Conservation (phyloP, 2,113 vertebrate genomes). For the Colinus virginianus region DNA sequence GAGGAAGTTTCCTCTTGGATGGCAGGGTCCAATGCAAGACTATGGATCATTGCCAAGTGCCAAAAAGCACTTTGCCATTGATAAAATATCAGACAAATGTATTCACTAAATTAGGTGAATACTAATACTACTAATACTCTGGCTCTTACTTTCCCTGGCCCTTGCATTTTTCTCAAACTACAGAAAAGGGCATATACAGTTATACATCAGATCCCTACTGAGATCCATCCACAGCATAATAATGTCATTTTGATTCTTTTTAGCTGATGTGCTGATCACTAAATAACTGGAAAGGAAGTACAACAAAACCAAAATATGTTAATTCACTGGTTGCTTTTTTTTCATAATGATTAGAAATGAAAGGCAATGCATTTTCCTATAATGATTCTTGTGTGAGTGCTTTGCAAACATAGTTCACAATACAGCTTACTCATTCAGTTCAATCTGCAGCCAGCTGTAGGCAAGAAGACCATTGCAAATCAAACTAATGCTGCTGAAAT, state of each 20-base stretch:
- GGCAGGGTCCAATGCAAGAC: constrained; percentile 55
- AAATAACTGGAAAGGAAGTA: constrained; percentile 77
- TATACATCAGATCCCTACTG: constrained; percentile 75
- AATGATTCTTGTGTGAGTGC: background rate
- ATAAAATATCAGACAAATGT: constrained; percentile 79
- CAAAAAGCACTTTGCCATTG: constrained; percentile 77
- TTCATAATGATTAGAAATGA: background rate
- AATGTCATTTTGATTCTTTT: constrained; percentile 74
- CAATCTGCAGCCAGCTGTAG: constrained; percentile 17
- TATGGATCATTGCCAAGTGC: constrained; percentile 73
- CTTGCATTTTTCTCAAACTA: constrained; percentile 74
- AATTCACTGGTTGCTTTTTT: background rate
- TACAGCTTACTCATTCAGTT: background rate
- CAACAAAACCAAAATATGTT: constrained; percentile 13
- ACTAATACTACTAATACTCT: background rate
- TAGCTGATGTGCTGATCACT: constrained; percentile 76
- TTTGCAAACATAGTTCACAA: background rate
- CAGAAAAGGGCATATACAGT: constrained; percentile 61
- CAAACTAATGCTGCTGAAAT: background rate
- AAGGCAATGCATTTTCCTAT: background rate
- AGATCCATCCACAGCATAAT: constrained; percentile 58
- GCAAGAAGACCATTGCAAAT: constrained; percentile 13
- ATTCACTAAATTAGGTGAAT: constrained; percentile 79
- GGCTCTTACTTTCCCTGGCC: constrained; percentile 70
- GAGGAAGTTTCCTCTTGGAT: constrained; percentile 48